Evolutionary conservation across 2,888 invertebrate genomes (phyloP), one percentile per base, ranked within the genome.

Genomic region (Dryobotodes eremita): DNA sequence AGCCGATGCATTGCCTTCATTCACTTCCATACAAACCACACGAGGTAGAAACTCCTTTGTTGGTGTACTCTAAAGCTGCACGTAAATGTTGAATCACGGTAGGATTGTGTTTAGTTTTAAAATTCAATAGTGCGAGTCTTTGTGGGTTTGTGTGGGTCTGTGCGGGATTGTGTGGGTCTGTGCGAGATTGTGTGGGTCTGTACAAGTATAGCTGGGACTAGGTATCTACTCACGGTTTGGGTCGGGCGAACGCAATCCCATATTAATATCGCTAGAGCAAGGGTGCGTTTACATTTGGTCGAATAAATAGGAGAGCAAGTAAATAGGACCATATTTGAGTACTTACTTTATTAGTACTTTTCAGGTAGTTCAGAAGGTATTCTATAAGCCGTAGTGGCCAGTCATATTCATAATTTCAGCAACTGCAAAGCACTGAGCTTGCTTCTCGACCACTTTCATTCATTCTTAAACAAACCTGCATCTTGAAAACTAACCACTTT

Each of bases 71-170:
- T 71, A 73, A 80, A 82, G 79, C 74, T 76, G 77, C 76, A 87
- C 82, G 83, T 88, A 80, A 88, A 89, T 89, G 82, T 88, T 88
- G 87, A 89, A 91, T 89, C 84, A 82, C 86, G 81, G 50, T 75
- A 68, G 75, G 73, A 82, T 61, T 76, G 65, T 79, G 75, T 59
- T 75, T 84, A 83, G 79, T 86, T 90, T 85, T 86, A 75, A 87
- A 90, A 89, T 90, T 88, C 84, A 89, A 90, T 88, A 87, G 75
- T 73, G 65, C 53, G n/a, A 77, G 64, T 48, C 69, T 71, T 55
- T 69, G 62, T 55, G 26, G 31, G 31, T 2, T 36, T 36, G 31
- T 36, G 31, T 36, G 31, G 31, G 31, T 36, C 69, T 71, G 59
- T 69, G 62, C 59, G 26, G 31, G 31, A 36, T 36, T 36, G 31